Evolutionary conservation across 30 jellyfish, hydroid and myxozoan species (phyloP).

Genomic region (Aurelia sp.): DNA sequence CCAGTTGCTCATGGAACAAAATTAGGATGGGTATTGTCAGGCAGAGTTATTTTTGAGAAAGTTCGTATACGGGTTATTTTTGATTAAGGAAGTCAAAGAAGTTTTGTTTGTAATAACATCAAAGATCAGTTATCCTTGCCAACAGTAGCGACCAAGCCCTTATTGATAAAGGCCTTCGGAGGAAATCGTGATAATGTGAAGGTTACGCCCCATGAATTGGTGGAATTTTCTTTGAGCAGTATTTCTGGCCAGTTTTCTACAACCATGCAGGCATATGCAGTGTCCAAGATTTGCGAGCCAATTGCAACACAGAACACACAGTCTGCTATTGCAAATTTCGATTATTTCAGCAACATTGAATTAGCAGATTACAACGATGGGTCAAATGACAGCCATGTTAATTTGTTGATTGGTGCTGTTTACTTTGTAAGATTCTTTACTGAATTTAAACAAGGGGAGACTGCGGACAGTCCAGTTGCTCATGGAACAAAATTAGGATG

Average conservation of each 20-base stretch:
- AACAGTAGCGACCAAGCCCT: not conserved
- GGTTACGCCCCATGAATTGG: not conserved
- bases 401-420: slow-evolving; percentile 6
- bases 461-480: slow-evolving; percentile 25
- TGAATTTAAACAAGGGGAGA: slow-evolving; percentile 11
- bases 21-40: slow-evolving; percentile 23
- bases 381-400: not conserved
- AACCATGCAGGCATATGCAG: not conserved
- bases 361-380: slow-evolving; percentile 28
- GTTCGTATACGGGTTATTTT: slow-evolving; percentile 1
- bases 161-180: slow-evolving; percentile 2
- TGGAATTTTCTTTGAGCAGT: not conserved
- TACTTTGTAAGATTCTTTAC: not conserved
- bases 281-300: not conserved
- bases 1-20: slow-evolving; percentile 20
- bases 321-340: not conserved
- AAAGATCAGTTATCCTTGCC: not conserved
- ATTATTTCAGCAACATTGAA: slow-evolving; percentile 3
- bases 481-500: slow-evolving; percentile 12
- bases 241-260: not conserved
- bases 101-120: slow-evolving; percentile 4
- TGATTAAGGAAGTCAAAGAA: slow-evolving; percentile 28
- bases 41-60: no score
- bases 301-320: not conserved
- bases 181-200: not conserved